Conservation (phyloP, 1,140 invertebrate species). For the Ceratoteleas bidentatus region DNA sequence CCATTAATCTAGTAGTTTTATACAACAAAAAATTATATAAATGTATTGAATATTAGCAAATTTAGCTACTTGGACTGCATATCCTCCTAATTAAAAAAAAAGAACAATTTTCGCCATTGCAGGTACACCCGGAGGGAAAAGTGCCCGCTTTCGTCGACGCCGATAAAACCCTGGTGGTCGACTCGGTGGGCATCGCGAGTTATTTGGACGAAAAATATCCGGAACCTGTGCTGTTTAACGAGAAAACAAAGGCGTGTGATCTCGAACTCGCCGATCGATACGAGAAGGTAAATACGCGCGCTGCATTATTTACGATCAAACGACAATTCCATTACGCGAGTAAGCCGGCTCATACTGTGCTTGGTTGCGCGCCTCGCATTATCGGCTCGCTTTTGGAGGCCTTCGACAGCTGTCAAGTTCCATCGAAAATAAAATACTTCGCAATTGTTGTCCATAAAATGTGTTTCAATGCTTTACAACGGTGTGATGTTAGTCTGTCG, state of each 20-base stretch:
- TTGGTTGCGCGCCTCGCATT: too few species aligned
- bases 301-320: conserved; percentile 12
- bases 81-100: background rate
- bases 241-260: conserved; percentile 79
- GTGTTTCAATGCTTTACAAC: background rate
- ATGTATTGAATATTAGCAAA: too few species aligned
- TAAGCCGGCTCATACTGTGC: background rate
- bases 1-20: too few species aligned
- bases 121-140: conserved; percentile 83
- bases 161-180: conserved; percentile 78
- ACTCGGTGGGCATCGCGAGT: conserved; percentile 82
- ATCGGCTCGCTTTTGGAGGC: too few species aligned
- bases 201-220: conserved; percentile 83
- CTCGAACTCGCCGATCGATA: conserved; percentile 80
- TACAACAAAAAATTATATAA: too few species aligned
- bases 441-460: too few species aligned
- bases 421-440: too few species aligned
- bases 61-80: background rate
- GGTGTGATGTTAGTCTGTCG: too few species aligned
- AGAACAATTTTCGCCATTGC: background rate
- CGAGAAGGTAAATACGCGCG: conserved; percentile 69
- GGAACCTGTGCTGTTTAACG: conserved; percentile 78
- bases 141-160: conserved; percentile 82
- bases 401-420: too few species aligned
- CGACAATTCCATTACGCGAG: conserved; percentile 2